These are phyloP conservation scores for Chrysomallon squamiferum DNA, from an alignment of 1,140 invertebrate species.

Conservation along the genomic window DNA sequence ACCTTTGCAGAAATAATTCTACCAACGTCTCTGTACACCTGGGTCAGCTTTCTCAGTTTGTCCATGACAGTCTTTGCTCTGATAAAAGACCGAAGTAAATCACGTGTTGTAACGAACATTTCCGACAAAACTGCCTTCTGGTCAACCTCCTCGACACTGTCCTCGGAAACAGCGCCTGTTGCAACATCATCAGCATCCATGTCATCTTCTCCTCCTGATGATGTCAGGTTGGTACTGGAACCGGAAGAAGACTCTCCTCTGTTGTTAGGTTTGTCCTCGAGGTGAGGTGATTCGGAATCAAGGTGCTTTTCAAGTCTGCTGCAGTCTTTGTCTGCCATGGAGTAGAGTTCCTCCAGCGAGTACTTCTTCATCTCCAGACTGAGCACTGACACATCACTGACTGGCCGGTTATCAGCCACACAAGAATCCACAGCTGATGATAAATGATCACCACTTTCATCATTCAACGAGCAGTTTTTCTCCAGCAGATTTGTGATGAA, in stretches of 20 bases:
- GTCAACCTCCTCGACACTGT: not conserved
- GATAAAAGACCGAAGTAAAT: not conserved
- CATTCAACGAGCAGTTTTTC: not conserved
- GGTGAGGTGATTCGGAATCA: too few species aligned
- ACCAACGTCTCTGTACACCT: not conserved
- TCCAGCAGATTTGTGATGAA: not conserved
- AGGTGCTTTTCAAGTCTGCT: too few species aligned
- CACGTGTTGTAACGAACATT: not conserved
- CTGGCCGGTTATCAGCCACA: not conserved
- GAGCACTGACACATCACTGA: not conserved
- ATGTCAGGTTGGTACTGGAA: too few species aligned
- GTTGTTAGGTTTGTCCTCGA: too few species aligned
- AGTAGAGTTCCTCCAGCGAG: conserved; percentile 13
- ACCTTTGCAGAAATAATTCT: not conserved
- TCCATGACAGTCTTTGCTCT: conserved; percentile 1
- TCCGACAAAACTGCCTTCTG: not conserved
- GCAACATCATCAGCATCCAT: not conserved
- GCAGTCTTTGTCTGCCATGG: conserved; percentile 11
- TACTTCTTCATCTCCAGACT: conserved; percentile 16
- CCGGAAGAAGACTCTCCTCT: too few species aligned
- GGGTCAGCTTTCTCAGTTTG: not conserved
- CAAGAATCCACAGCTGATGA: not conserved
- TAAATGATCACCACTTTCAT: not conserved
- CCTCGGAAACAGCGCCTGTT: not conserved
- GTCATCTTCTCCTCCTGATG: not conserved